A percentile compares a stretch with the other conserved stretches of the same genome.
These are phyloP conservation scores for Microhierax caerulescens DNA, from an alignment of 2,797 vertebrate species.

Conservation along the genomic window DNA sequence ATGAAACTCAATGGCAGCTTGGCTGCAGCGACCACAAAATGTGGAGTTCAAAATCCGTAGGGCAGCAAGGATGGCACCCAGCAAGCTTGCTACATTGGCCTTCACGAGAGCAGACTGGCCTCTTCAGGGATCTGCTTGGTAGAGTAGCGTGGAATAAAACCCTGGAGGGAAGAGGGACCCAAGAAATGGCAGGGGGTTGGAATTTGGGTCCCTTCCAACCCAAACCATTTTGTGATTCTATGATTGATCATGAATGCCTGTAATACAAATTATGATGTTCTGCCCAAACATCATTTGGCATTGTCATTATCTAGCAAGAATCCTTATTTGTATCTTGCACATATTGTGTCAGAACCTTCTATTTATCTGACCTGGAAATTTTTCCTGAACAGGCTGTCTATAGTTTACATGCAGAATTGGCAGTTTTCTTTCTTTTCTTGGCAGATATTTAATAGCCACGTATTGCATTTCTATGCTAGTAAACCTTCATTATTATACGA, in stretches of 20 bases:
- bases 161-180: too few species aligned
- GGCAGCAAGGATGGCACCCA: too few species aligned
- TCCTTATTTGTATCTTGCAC: background rate
- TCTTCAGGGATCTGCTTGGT: too few species aligned
- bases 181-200: too few species aligned
- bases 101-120: too few species aligned
- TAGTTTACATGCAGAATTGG: background rate
- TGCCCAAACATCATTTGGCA: background rate
- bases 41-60: too few species aligned
- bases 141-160: too few species aligned
- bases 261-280: background rate
- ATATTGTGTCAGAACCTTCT: background rate
- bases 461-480: background rate
- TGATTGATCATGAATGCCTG: background rate
- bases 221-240: too few species aligned
- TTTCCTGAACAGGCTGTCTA: background rate
- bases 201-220: too few species aligned
- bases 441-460: background rate
- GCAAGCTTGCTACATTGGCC: too few species aligned
- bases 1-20: too few species aligned
- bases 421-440: background rate
- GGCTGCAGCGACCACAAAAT: too few species aligned
- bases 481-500: conserved; percentile 30
- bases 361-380: conserved; percentile 1
- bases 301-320: background rate